Base-by-base conservation (phyloP, 2,888 invertebrate species). In the Chelonus formosanus region DNA sequence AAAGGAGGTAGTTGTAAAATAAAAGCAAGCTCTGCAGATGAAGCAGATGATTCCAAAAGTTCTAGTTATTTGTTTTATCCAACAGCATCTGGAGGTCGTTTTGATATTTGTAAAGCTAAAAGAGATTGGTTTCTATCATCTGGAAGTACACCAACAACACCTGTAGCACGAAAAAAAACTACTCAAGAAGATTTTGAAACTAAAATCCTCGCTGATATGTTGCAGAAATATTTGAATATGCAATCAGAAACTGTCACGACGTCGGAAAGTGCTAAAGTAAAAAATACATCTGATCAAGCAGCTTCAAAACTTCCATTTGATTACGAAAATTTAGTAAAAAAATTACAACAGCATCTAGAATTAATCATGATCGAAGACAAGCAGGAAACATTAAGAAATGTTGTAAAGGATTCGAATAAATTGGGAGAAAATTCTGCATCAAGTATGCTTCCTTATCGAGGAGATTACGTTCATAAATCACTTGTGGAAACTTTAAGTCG, bases 1-100 rank as follows among this genome's bases (percentile, higher is more conserved):
- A 89, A 90, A 71, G 90, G 91, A 0, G 91, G 91, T 6, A 91
- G 91, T 65, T 91, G 90, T 73, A 86, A 91, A 4, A 87, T 89
- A 3, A 88, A 88, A 71, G 89, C 90, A 5, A 88, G 88, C 61
- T 91, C 91, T 0, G 88, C 90, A 0, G 88, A 89, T 72, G 90
- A 91, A 73, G 90, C 90, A 3, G 88, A 87, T 70, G 88, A 87
- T 55, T 73, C 75, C 0, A 73, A 76, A 36, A 74, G 74, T 3
- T 72, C 75, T 50, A 65, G 66, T 10, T 73, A 85, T 84, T 67
- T 79, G 31, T 80, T 82, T 70, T 84, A 87, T 69, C 82, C 84
- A n/a, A 85, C 87, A 71, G 87, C 86, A 53, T 87, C 88, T 1
- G 87, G 88, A 3, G 90, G 91, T 4, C 87, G 90, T 73, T 90